Conservation (phyloP, 1,140 invertebrate species). For the Aethina tumida region DNA sequence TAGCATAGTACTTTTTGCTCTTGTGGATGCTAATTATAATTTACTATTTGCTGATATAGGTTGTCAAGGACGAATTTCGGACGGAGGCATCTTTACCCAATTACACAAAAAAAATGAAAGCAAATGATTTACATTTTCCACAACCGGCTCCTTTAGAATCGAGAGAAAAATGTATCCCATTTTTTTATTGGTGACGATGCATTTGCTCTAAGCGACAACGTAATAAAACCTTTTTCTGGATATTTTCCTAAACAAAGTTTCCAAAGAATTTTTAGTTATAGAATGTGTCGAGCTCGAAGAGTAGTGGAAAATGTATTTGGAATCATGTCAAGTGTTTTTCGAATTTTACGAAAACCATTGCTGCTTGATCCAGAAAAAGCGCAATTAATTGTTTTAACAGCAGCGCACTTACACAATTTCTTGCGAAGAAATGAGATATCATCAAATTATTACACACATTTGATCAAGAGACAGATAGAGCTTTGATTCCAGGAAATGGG, state of each 20-base stretch:
- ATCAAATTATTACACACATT: slow-evolving; percentile 1
- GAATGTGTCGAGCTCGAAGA: slow-evolving; percentile 29
- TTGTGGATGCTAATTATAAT: slow-evolving; percentile 32
- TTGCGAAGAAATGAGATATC: slow-evolving; percentile 6
- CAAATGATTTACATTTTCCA: no score
- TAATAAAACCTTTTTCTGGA: slow-evolving; percentile 39
- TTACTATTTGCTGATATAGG: slow-evolving; percentile 32
- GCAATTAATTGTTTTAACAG: slow-evolving; percentile 20
- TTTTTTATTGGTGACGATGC: slow-evolving; percentile 40
- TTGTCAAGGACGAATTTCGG: slow-evolving; percentile 22
- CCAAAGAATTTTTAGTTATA: slow-evolving; percentile 34
- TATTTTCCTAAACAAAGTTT: slow-evolving; percentile 18
- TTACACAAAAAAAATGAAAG: no score
- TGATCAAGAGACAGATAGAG: background rate
- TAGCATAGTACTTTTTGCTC: slow-evolving; percentile 14
- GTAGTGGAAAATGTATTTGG: slow-evolving; percentile 44
- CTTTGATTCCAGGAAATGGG: background rate
- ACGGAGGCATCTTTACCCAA: slow-evolving; percentile 33
- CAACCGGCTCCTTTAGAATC: background rate
- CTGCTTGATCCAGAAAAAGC: slow-evolving; percentile 25
- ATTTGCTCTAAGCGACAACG: slow-evolving; percentile 35
- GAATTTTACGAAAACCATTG: slow-evolving; percentile 34
- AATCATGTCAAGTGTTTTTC: slow-evolving; percentile 33
- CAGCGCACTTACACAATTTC: slow-evolving; percentile 30
- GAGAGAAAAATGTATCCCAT: slow-evolving; percentile 6